Evolutionary conservation across 1,140 invertebrate genomes (phyloP), one percentile per base, ranked within the genome.

Genomic region (Zaprionus ghesquierei): DNA sequence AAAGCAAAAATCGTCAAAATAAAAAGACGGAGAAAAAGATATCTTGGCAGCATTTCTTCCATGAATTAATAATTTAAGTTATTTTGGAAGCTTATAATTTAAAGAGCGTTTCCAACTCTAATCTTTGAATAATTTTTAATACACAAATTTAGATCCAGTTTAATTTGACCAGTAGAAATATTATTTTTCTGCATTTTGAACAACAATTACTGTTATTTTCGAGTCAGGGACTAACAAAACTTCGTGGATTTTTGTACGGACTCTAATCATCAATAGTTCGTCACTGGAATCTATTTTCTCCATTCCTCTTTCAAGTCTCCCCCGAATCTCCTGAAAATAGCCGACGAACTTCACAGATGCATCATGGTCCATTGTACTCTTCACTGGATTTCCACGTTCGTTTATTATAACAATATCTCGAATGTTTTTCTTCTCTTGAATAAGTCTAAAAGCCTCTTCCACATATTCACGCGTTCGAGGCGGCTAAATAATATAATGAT

Each of bases 191-290:
- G 90, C 86, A 63, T 89, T 79, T 58, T 92, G 90, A 6, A 91
- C 78, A 3, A 91, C 90, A 18, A 92, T 75, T 5, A 80, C 33
- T 18, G 90, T 92, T 55, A 92, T 90, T 74, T 92, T 92, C 1
- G 75, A 80, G 64, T 92, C 90, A 1, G 89, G 89, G 6, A 77
- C 75, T 27, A 92, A 59, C 2, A 92, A 50, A 1, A 90, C 75
- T 54, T 92, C 90, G 44, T 90, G 76, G 0, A 20, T 62, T 59
- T 69, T 92, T 13, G 90, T 92, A 3, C 90, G 81, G 2, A 92
- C 70, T 22, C 90, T 56, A 2, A 92, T 25, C 79, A 90, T 86
- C 4, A 77, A 20, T 9, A 92, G 29, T 65, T 92, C 89, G 58
- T 92, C 82, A 1, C 53, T 71, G 0, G 81, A 69, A 69, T 92